phyloP scores from a whole-genome alignment of 2,888 invertebrate genomes.

The Polyommatus iphigenia region DNA sequence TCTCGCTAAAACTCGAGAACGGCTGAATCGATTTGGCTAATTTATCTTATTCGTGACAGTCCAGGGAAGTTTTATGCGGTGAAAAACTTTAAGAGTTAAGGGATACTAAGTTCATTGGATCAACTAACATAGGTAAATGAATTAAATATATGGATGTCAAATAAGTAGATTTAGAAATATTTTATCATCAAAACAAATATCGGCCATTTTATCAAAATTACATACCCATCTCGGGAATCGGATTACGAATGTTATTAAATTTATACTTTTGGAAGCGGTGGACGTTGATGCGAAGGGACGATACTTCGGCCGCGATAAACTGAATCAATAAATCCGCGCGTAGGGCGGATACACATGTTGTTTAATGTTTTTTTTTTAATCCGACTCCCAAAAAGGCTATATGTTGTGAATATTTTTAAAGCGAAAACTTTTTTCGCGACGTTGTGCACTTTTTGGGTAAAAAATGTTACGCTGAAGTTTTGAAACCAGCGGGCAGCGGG shows the following conservation, averaged over 20 bases:
- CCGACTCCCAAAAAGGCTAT: background rate
- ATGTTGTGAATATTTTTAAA: no score
- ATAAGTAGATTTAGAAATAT: background rate
- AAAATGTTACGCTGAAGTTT: no score
- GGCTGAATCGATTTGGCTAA: no score
- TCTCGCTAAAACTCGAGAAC: no score
- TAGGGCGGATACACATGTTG: slow-evolving; percentile 32
- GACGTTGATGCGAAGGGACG: slow-evolving; percentile 41
- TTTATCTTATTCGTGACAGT: no score
- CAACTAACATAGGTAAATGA: no score
- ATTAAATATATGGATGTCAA: background rate
- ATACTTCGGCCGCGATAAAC: slow-evolving; percentile 62
- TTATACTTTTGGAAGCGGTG: slow-evolving; percentile 37
- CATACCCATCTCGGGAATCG: slow-evolving; percentile 39
- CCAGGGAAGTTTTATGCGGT: no score
- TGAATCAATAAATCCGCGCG: slow-evolving; percentile 63
- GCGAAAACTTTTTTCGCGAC: no score
- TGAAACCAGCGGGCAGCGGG: no score
- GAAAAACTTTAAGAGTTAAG: no score
- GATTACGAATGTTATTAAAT: slow-evolving; percentile 42
- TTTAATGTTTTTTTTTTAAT: background rate
- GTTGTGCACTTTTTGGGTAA: no score
- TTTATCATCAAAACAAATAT: slow-evolving; percentile 28
- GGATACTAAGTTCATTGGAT: no score
- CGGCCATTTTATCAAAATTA: slow-evolving; percentile 35